Base-by-base conservation (phyloP, 53 echinoderm and acorn worm genomes). In the Holothuria leucospilota region DNA sequence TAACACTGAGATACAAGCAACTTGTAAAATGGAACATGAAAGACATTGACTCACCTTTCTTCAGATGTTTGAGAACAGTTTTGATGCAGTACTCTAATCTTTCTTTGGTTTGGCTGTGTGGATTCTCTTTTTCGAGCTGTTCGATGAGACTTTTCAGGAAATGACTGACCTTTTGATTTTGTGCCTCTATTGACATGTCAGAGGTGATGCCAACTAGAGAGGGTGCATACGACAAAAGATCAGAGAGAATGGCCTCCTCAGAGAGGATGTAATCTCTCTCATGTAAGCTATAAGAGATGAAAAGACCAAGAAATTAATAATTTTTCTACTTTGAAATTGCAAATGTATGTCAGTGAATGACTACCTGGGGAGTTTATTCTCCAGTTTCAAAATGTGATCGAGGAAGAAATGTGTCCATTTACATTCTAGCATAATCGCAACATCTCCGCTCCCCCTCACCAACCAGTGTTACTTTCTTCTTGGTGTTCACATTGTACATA, bases 141-240 rank as follows among this genome's bases (percentile, higher is more conserved):
- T 59, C 51, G 46, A 2, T 59, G 0, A 53, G 80, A 59, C 59
- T 82, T 62, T 63, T 82, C 61, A 62, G 23, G 39, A 82, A 82
- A 13, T 40, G 63, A 40, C 82, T 61, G 62, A 82, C 62, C 21
- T 82, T 82, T 20, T 41, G 62, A 23, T 82, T 58, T 6, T 23
- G 40, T 38, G 53, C 59, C 23, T 61, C 61, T 39, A 27, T 20
- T 13, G 60, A 13, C 29, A 59, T 82, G 27, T 82, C 62, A n/a
- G 53, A 23, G 29, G 82, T 82, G 30, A 62, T 39, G 2, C 85
- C 41, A 51, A 75, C 83, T 13, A 85, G 63, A 59, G 63, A 62
- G 63, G 88, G 88, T 21, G 85, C 78, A 70, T 90, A 93, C 15
- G 93, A 91, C 21, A 91, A 72, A 27, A 93, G 49, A 82, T 93